phyloP scores from a whole-genome alignment of 2,888 invertebrate species.

The Phymatocera aterrima region DNA sequence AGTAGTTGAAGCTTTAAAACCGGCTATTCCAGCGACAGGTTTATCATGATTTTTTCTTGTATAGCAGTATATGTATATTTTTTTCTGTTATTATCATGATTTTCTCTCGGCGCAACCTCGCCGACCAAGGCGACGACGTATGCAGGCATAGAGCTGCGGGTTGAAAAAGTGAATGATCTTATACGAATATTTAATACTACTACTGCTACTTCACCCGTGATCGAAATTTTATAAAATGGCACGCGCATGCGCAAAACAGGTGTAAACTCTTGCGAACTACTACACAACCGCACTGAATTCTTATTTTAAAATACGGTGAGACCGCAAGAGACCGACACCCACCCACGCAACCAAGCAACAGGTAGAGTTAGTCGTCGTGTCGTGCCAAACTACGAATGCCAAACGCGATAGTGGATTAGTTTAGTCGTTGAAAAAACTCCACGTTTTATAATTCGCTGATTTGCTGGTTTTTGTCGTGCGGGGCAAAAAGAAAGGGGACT shows the following conservation, averaged over 20 bases:
- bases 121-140: neutral
- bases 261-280: slow-evolving; percentile 50
- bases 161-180: no score
- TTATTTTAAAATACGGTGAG: neutral
- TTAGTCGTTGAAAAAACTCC: neutral
- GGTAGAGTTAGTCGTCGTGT: slow-evolving; percentile 51
- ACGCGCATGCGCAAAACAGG: slow-evolving; percentile 57
- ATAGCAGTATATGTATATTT: no score
- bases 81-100: neutral
- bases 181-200: no score
- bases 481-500: neutral
- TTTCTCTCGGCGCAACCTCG: neutral
- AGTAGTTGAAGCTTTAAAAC: neutral
- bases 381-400: neutral
- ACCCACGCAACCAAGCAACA: slow-evolving; percentile 54
- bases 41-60: neutral
- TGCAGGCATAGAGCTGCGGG: neutral
- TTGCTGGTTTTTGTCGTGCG: neutral
- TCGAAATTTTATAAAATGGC: neutral
- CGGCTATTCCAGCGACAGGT: slow-evolving; percentile 6
- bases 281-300: no score
- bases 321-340: neutral
- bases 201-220: neutral
- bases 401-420: neutral
- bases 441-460: neutral